These are phyloP conservation scores for Tapera naevia DNA, from an alignment of 2,797 vertebrate genomes.

Conservation along the genomic window DNA sequence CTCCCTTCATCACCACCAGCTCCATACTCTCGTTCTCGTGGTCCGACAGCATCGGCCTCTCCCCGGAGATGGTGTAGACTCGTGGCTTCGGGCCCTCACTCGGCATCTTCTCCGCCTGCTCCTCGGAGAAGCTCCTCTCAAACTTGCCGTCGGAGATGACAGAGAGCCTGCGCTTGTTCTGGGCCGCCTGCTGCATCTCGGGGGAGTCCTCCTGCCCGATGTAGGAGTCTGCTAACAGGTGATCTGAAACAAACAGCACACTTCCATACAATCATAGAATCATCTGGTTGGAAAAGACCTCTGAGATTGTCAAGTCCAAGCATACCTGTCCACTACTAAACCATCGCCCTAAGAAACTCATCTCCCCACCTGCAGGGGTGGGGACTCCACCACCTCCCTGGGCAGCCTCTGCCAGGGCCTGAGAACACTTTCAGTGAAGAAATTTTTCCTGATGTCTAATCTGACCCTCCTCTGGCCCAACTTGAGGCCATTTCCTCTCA, in stretches of 20 bases:
- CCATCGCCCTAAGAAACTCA: too few species aligned
- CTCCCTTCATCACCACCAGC: conserved; percentile 86
- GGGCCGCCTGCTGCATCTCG: conserved; percentile 80
- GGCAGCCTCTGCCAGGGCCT: too few species aligned
- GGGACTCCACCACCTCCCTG: too few species aligned
- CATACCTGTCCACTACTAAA: too few species aligned
- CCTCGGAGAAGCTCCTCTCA: conserved; percentile 85
- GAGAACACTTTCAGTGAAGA: too few species aligned
- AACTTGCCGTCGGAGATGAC: conserved; percentile 78
- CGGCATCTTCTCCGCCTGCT: conserved; percentile 67
- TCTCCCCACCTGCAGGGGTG: too few species aligned
- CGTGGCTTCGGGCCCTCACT: conserved; percentile 78
- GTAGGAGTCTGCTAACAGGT: conserved; percentile 89
- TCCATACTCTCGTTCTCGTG: conserved; percentile 86
- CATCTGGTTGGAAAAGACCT: too few species aligned
- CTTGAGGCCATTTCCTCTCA: too few species aligned
- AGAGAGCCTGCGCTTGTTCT: conserved; percentile 86
- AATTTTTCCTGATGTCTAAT: too few species aligned
- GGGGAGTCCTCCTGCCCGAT: conserved; percentile 88
- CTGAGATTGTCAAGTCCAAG: too few species aligned
- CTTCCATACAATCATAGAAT: too few species aligned
- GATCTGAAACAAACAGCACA: conserved; percentile 78
- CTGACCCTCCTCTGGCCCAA: too few species aligned
- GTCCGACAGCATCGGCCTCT: conserved; percentile 86
- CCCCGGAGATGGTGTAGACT: conserved; percentile 91